These are phyloP conservation scores for Hyperoodon ampullatus DNA, from an alignment of 2,113 vertebrate species.

Conservation along the genomic window DNA sequence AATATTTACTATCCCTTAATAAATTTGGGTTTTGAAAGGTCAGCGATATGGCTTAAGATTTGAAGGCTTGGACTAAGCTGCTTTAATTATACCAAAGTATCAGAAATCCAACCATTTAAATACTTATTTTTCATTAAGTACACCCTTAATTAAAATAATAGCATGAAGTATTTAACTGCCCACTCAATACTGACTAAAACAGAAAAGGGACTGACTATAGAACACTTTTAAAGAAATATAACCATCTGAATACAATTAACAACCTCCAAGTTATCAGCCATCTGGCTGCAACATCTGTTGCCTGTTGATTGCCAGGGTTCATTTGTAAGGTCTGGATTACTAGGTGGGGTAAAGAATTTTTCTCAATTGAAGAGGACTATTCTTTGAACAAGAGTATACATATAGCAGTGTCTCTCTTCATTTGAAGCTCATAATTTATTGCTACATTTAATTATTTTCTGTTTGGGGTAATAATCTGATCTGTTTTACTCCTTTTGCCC, in stretches of 20 bases:
- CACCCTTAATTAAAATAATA: constrained; percentile 52
- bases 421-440: background rate
- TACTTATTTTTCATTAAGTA: background rate
- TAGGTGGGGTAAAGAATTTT: background rate
- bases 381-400: background rate
- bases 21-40: background rate
- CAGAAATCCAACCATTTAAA: background rate
- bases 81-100: background rate
- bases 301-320: background rate
- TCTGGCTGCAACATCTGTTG: constrained; percentile 61
- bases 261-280: constrained; percentile 33
- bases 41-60: background rate
- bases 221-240: constrained; percentile 47
- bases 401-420: background rate
- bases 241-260: constrained; percentile 37
- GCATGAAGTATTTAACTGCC: background rate
- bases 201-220: background rate
- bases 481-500: background rate
- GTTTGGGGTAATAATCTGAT: background rate
- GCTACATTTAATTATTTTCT: background rate
- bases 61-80: background rate
- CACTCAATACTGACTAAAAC: constrained; percentile 16
- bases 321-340: background rate
- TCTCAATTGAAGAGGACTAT: background rate
- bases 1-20: background rate